A percentile compares a stretch with the other conserved stretches of the same genome.
Evolutionary conservation across 2,888 invertebrate genomes (phyloP).

Genomic region (Oscheius sp.): DNA sequence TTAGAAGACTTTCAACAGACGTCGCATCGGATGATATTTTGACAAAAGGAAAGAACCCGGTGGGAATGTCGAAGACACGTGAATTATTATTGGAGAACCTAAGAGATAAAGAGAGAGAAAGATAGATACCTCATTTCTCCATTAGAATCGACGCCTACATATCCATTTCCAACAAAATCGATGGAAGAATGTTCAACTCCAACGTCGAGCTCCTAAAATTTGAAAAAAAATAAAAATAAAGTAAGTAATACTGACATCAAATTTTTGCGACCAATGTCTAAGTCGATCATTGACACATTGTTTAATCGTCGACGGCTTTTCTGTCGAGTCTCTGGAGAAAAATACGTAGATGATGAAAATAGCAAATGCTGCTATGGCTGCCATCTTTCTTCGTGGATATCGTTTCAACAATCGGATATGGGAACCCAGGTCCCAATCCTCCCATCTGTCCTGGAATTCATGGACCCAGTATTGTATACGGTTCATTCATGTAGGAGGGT

Average conservation of each 20-base stretch:
- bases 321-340: constrained; percentile 8
- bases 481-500: constrained; percentile 14
- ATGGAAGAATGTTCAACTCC: constrained; percentile 44
- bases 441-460: constrained; percentile 23
- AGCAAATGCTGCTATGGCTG: constrained; percentile 11
- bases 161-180: constrained; percentile 64
- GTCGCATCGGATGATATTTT: constrained; percentile 25
- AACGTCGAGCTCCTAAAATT: constrained; percentile 39
- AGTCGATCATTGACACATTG: constrained; percentile 34
- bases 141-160: constrained; percentile 56
- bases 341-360: constrained; percentile 35
- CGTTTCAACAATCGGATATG: constrained; percentile 34
- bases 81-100: constrained; percentile 28
- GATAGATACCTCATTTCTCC: constrained; percentile 36
- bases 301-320: constrained; percentile 20
- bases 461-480: constrained; percentile 23
- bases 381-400: constrained; percentile 35
- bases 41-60: constrained; percentile 38
- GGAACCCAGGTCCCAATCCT: constrained; percentile 39
- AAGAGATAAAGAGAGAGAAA: background rate
- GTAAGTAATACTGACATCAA: constrained; percentile 33
- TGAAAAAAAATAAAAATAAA: background rate
- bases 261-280: constrained; percentile 22
- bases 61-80: constrained; percentile 36
- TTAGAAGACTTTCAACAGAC: constrained; percentile 26